Evolutionary conservation across 2,113 vertebrate species (phyloP), one percentile per base, ranked within the genome.

Genomic region (Speoplatyrhinus poulsoni): DNA sequence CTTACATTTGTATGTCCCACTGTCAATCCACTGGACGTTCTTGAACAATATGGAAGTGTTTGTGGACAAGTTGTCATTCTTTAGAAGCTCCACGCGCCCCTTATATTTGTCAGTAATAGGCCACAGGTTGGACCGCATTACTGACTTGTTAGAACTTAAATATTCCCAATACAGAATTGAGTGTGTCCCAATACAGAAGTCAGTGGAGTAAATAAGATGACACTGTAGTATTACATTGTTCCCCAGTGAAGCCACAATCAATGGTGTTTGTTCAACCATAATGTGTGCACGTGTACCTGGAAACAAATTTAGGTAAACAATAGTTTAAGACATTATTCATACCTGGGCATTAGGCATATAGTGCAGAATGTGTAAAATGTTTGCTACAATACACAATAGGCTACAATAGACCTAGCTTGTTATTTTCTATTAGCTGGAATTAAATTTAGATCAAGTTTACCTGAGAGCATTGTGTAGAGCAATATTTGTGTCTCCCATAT

Each of bases 1-100:
- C 67, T 86, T 87, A 66, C 89, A 90, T 26, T 19, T n/a, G 62
- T 89, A 90, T 59, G 16, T 65, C 33, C 76, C 73, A 0, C 65
- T 68, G 75, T 90, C 86, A 0, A 47, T 68, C 89, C 87, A 90
- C 64, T 55, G 65, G 32, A 88, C 78, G 0, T 55, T 49, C 36
- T 26, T 80, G 12, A 90, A 33, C 9, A 62, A 16, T 0, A 88
- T 58, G 9, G 85, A 85, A 62, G 73, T 80, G 75, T 82, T 69
- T 0, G 10, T 7, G 5, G 80, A 67, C 0, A 16, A 33, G 2
- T 0, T 0, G 11, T 55, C 15, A 0, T 41, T 9, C n/a, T 82
- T 73, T 52, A 79, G n/a, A 13, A 60, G 63, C 0, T 67, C 12
- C 2, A 83, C 62, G 6, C 83, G 85, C 5, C 46, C 9, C 0